Conservation (phyloP, 1,140 invertebrate species). For the Apis laboriosa region DNA sequence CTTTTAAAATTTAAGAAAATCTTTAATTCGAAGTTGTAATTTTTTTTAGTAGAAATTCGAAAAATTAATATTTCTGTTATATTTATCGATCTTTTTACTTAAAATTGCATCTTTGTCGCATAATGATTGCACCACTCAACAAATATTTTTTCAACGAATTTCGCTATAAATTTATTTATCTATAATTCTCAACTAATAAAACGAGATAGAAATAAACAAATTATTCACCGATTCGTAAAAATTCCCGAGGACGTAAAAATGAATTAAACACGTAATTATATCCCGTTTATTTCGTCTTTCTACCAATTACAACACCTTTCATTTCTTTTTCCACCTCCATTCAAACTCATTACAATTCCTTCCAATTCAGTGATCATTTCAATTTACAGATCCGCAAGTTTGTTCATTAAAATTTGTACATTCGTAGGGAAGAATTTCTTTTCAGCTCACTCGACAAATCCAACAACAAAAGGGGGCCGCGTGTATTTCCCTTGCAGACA, state of each 20-base stretch:
- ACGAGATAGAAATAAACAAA: background rate
- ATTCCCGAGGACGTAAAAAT: background rate
- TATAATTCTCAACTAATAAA: background rate
- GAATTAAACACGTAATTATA: slow-evolving; percentile 4
- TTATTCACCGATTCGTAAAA: background rate
- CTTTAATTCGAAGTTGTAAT: no score
- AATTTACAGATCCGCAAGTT: background rate
- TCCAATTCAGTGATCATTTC: background rate
- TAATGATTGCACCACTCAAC: no score
- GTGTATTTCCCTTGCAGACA: background rate
- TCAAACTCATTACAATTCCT: background rate
- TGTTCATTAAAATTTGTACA: background rate
- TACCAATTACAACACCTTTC: background rate
- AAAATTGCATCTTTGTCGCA: no score
- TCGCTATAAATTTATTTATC: background rate
- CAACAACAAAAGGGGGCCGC: background rate
- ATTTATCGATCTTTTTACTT: background rate
- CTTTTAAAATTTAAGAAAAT: background rate
- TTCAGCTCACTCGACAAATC: background rate
- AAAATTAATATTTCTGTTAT: background rate
- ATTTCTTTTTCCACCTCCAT: background rate
- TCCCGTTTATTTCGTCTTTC: background rate
- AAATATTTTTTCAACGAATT: background rate
- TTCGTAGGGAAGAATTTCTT: background rate
- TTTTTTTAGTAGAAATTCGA: background rate